Evolutionary conservation across 1,140 invertebrate genomes (phyloP).

Genomic region (Aphelenchoides besseyi): DNA sequence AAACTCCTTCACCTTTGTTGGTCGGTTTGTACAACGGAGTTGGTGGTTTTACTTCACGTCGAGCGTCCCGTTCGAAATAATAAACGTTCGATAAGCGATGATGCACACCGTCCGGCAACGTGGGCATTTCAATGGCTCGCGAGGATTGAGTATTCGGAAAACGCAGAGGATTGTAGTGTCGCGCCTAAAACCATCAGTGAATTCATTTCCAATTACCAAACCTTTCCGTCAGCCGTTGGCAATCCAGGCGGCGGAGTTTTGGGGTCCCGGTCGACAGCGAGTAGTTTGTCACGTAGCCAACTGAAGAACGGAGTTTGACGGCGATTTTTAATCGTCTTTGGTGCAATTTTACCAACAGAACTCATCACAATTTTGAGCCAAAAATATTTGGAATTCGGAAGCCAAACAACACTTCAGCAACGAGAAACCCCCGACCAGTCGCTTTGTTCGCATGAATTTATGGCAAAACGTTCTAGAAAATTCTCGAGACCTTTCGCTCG

Average conservation of each 20-base stretch:
- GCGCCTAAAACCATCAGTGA: constrained; percentile 9
- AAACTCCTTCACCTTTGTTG: constrained; percentile 14
- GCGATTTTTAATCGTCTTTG: constrained; percentile 22
- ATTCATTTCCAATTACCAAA: constrained; percentile 4
- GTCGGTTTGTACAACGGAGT: constrained; percentile 21
- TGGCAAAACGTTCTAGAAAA: neutral
- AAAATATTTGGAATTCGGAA: neutral
- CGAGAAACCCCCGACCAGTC: too few species aligned
- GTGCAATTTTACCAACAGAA: constrained; percentile 27
- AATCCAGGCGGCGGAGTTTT: constrained; percentile 18
- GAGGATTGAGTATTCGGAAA: constrained; percentile 43
- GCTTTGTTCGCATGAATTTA: too few species aligned
- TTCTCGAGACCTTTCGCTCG: constrained; percentile 5
- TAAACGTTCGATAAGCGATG: constrained; percentile 40
- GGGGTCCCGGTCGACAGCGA: constrained; percentile 22
- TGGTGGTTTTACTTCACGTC: constrained; percentile 35
- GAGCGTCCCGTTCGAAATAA: constrained; percentile 33
- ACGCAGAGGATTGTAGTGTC: constrained; percentile 22
- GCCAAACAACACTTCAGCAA: neutral
- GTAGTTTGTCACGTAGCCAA: constrained; percentile 27
- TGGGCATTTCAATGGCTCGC: constrained; percentile 28
- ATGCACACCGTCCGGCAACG: constrained; percentile 35
- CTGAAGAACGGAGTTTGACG: constrained; percentile 21
- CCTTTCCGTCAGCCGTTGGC: constrained; percentile 24
- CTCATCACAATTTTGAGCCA: neutral